Evolutionary conservation across 2,888 invertebrate genomes (phyloP), one percentile per base, ranked within the genome.

Genomic region (Ctena decussata): DNA sequence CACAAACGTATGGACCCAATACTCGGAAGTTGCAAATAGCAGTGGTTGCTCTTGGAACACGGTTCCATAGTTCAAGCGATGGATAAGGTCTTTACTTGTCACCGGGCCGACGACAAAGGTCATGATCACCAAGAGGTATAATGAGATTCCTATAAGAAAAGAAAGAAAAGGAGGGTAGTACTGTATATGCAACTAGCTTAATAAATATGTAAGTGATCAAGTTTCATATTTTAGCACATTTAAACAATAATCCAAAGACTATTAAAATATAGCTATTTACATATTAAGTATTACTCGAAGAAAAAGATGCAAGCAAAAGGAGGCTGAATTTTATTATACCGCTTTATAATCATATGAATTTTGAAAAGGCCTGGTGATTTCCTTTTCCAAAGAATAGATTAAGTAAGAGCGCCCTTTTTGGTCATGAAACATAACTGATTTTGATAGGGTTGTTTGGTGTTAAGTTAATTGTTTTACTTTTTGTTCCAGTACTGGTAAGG

Each of bases 181-280:
- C 65, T 32, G 21, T 35, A 35, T 65, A 65, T 65, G 65, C 35
- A n/a, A 65, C 65, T 65, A 35, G 27, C 57, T 65, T 2, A 65
- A 65, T 65, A 65, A 65, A 65, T 65, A 65, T 65, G 65, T 35
- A 65, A 65, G 65, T 65, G 35, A 35, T 65, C 65, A 65, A 35
- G 32, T 65, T 65, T 21, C 65, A 65, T 65, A 65, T 65, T 65
- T 65, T 60, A 60, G 60, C 60, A 60, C 60, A 60, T 30, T 60
- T 35, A 65, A 35, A 65, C 65, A 65, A 65, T 18, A 65, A 32
- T 35, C 65, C 15, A 35, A 65, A 65, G 35, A 32, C 11, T 65
- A 35, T 65, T 65, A 18, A 65, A 11, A 65, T 35, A 35, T 27
- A 65, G 32, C 35, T 65, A 1, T 15, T 65, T 65, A 5, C 65